Evolutionary conservation across 2,113 vertebrate genomes (phyloP).

Genomic region (Oceanodroma tethys): DNA sequence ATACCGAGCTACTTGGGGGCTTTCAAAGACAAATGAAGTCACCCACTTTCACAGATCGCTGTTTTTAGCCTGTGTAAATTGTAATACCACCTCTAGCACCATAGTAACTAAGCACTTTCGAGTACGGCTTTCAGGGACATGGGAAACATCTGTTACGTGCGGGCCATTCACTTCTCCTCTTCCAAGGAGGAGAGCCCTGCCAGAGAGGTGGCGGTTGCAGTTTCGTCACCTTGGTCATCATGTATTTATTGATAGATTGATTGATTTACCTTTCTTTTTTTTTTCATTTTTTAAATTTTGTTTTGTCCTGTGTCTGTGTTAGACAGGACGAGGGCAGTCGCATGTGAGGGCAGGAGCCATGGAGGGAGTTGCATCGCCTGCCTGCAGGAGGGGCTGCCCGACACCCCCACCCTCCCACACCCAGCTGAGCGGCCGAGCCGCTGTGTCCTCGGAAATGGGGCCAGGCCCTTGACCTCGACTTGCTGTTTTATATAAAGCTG

Average conservation of each 20-base stretch:
- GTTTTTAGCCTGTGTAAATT: not conserved
- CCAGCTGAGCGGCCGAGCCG: fast-evolving
- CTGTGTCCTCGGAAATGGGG: not conserved
- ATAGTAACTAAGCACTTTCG: not conserved
- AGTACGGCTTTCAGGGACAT: not conserved
- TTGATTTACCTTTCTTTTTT: no score
- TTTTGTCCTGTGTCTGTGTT: not conserved
- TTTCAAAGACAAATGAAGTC: not conserved
- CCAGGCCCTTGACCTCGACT: not conserved
- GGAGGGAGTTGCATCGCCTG: not conserved
- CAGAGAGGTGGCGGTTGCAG: not conserved
- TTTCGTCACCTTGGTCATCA: not conserved
- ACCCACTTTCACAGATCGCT: not conserved
- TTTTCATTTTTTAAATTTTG: not conserved
- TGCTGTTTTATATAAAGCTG: not conserved
- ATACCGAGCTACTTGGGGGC: not conserved
- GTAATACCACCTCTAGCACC: slow-evolving; percentile 12
- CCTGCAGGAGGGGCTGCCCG: not conserved
- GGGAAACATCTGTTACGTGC: not conserved
- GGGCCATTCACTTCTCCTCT: not conserved
- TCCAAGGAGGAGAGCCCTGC: not conserved
- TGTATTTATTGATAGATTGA: not conserved
- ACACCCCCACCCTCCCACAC: not conserved
- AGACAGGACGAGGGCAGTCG: not conserved
- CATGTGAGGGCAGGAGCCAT: not conserved